Evolutionary conservation across 2,888 invertebrate genomes (phyloP), one percentile per base, ranked within the genome.

Genomic region (Andrena dorsata): DNA sequence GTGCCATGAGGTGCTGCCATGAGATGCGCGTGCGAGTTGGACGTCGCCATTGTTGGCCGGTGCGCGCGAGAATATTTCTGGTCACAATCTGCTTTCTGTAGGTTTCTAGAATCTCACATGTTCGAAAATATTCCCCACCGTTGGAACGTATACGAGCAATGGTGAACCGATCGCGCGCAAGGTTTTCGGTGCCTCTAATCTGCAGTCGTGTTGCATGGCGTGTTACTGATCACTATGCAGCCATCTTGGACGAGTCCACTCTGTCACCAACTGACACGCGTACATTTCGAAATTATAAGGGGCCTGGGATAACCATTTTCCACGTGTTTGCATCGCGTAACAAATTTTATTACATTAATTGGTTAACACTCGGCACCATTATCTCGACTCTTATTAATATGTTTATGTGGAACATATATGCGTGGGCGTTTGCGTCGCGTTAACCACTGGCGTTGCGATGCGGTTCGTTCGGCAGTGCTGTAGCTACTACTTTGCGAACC

Each of bases 171-270:
- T 69, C 28, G 51, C 41, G 35, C 32, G 26, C 20, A 60, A 32
- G n/a, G 8, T 47, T 61, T 68, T 10, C 51, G 8, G 41, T 78
- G 51, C 47, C 23, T 77, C 23, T 70, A 53, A 73, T 81, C 63
- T 56, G 23, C 28, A n/a, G 6, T 56, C 30, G 8, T 68, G 32
- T 74, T 76, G 58, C 41, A 65, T 79, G 72, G 84, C 80, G 77
- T 81, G 72, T 83, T 83, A 76, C 82, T 82, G 80, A 83, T 86
- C 88, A 86, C 84, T 83, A 81, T 75, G 86, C 83, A 82, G 92
- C 93, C 93, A 93, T 93, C 81, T 93, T 93, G 93, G 93, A 93
- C 93, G 93, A 93, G 93, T 93, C 92, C 93, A 93, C 89, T 92
- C 89, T 86, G 86, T 87, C 87, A 87, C 86, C 86, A 85, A 88